Evolutionary conservation across 2,888 invertebrate genomes (phyloP), one percentile per base, ranked within the genome.

Genomic region (Octonoba sinensis): DNA sequence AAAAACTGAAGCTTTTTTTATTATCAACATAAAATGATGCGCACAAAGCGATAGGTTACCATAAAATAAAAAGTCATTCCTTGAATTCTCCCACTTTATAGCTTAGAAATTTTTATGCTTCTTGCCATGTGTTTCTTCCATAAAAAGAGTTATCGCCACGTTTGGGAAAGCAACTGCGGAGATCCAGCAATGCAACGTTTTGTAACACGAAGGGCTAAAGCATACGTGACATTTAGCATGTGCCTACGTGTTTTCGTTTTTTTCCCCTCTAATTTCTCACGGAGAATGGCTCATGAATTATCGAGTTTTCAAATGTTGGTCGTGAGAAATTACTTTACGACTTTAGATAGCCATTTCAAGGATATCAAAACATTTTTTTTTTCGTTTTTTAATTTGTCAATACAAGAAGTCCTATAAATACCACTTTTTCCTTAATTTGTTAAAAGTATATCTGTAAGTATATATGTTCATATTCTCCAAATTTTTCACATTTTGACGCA

Each of bases 111-210:
- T 77, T 75, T 64, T 77, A 71, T 70, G 77, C 44, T 71, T 56
- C n/a, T 47, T 36, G 56, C 77, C 77, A 77, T 65, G 70, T 77
- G 70, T 71, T 70, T 71, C 57, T 77, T 76, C 69, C 76, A 76
- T 76, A 76, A 76, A 76, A 76, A 57, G 18, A 36, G 22, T 60
- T 67, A 36, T 67, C 51, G 69, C 54, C 27, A 57, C 46, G 46
- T 64, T 76, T 76, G 54, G 15, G 36, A 60, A 27, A 60, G 15
- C 27, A 60, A 60, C 8, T 8, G 27, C 36, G 3, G 24, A 60
- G 60, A 60, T 15, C 1, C 15, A 60, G 27, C n/a, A 24, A 27
- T 36, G 27, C 27, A 16, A 12, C 36, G 16, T 15, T 15, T 27
- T 16, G 60, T 12, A 57, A 22, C 20, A 57, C 36, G 36, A n/a